A percentile compares a stretch with the other conserved stretches of the same genome.
Evolutionary conservation across 2,797 vertebrate genomes (phyloP).

Genomic region (Sciurus vulgaris): DNA sequence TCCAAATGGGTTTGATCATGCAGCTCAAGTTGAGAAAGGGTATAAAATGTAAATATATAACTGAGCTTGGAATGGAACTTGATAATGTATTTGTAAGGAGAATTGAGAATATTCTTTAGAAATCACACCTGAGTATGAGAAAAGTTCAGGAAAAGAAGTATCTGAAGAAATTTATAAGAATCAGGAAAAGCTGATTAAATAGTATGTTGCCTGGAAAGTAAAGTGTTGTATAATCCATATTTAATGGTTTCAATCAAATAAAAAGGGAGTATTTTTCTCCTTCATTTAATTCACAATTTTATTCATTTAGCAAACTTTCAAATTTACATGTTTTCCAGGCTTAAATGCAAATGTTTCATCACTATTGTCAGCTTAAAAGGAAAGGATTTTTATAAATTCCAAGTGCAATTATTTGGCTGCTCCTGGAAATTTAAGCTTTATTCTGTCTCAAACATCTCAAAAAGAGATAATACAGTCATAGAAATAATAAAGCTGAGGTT

Average conservation of each 20-base stretch:
- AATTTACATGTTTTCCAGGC: slow-evolving; percentile 33
- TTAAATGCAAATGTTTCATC: slow-evolving; percentile 69
- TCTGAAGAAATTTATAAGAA: slow-evolving; percentile 45
- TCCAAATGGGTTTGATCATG: neutral
- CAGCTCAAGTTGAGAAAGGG: neutral
- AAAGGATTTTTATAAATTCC: slow-evolving; percentile 67
- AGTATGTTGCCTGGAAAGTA: slow-evolving; percentile 49
- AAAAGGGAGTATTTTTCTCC: slow-evolving; percentile 34
- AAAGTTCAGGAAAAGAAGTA: neutral
- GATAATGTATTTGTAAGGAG: neutral
- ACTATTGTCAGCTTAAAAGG: slow-evolving; percentile 44
- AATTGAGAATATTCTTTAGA: slow-evolving; percentile 53
- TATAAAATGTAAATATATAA: slow-evolving; percentile 19
- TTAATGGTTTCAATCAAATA: neutral
- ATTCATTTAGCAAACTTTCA: slow-evolving; percentile 63
- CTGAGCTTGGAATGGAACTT: neutral
- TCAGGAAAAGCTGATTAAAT: slow-evolving; percentile 2
- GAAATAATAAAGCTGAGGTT: slow-evolving; percentile 64
- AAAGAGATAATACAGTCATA: slow-evolving; percentile 48
- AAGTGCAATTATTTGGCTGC: slow-evolving; percentile 57
- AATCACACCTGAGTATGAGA: neutral
- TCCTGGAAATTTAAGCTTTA: slow-evolving; percentile 58
- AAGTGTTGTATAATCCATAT: slow-evolving; percentile 28
- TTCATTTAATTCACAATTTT: slow-evolving; percentile 55
- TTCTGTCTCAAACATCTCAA: slow-evolving; percentile 46